phyloP scores from a whole-genome alignment of 2,113 vertebrate genomes.

The Ameiurus melas region DNA sequence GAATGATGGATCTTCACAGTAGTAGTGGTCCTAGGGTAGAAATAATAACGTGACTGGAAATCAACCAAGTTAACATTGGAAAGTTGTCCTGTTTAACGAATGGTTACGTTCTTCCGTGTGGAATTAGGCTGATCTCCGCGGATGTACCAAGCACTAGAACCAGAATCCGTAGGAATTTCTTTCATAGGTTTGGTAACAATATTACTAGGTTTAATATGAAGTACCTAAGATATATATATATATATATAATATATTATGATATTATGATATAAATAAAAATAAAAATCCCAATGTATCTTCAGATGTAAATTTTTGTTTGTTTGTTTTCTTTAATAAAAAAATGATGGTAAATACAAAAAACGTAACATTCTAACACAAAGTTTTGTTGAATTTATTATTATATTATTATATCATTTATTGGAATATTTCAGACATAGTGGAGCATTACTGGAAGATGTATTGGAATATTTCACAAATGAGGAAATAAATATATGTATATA shows the following conservation, averaged over 20 bases:
- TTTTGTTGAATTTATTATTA: neutral
- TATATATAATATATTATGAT: neutral
- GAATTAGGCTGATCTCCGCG: neutral
- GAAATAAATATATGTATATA: too few species aligned
- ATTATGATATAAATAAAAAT: too few species aligned
- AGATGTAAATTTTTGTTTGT: too few species aligned
- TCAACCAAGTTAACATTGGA: neutral
- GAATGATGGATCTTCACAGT: constrained; percentile 21
- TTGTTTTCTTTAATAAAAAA: too few species aligned
- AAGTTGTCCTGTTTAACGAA: neutral
- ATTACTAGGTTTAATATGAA: neutral
- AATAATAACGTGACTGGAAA: neutral
- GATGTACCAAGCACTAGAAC: neutral
- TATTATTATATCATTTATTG: too few species aligned
- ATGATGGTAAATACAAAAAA: too few species aligned
- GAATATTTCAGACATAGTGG: neutral
- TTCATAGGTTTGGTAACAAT: neutral
- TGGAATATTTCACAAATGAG: too few species aligned
- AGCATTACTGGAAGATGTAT: too few species aligned
- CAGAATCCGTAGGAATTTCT: neutral
- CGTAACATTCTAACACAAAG: too few species aligned
- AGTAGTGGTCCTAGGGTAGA: neutral
- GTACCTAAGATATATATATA: neutral
- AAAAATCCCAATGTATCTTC: too few species aligned
- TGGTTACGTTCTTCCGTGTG: neutral